Evolutionary conservation across 2,888 invertebrate genomes (phyloP).

Genomic region (Cabera pusaria): DNA sequence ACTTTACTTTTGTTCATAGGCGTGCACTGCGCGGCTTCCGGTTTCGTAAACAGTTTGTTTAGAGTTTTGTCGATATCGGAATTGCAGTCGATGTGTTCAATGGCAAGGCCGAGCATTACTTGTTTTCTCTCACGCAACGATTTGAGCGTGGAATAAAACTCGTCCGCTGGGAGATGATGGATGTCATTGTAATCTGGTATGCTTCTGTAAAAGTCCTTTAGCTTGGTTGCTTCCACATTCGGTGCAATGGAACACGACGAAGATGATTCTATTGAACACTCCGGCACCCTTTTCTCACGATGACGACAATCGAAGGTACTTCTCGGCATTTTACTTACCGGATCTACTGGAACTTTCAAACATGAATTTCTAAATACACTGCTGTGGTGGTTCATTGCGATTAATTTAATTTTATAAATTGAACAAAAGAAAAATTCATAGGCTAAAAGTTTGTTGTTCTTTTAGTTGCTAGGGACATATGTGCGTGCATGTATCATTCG

Average conservation of each 20-base stretch:
- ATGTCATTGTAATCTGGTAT: slow-evolving; percentile 92
- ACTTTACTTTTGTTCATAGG: slow-evolving; percentile 30
- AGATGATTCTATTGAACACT: slow-evolving; percentile 64
- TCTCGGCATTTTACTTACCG: slow-evolving; percentile 87
- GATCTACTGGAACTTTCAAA: slow-evolving; percentile 88
- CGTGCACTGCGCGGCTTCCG: slow-evolving; percentile 30
- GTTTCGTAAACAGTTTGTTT: slow-evolving; percentile 31
- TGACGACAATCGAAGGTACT: slow-evolving; percentile 87
- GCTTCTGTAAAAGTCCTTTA: slow-evolving; percentile 89
- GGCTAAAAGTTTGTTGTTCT: slow-evolving; percentile 25
- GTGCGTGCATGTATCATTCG: slow-evolving; percentile 1
- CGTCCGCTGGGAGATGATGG: slow-evolving; percentile 88
- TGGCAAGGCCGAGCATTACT: slow-evolving; percentile 64
- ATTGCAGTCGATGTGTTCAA: slow-evolving; percentile 55
- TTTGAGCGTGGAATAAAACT: slow-evolving; percentile 89
- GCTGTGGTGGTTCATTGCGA: slow-evolving; percentile 75
- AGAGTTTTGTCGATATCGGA: slow-evolving; percentile 40
- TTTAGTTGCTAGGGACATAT: slow-evolving; percentile 33
- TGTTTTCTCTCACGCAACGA: slow-evolving; percentile 86
- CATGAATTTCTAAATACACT: slow-evolving; percentile 89
- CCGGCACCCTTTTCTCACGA: slow-evolving; percentile 57
- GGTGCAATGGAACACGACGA: slow-evolving; percentile 56
- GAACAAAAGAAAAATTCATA: no score
- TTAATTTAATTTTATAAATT: background rate
- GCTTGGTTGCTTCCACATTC: slow-evolving; percentile 79